Conservation (phyloP, 2,797 vertebrate species). For the Leptatherina wallacei region DNA sequence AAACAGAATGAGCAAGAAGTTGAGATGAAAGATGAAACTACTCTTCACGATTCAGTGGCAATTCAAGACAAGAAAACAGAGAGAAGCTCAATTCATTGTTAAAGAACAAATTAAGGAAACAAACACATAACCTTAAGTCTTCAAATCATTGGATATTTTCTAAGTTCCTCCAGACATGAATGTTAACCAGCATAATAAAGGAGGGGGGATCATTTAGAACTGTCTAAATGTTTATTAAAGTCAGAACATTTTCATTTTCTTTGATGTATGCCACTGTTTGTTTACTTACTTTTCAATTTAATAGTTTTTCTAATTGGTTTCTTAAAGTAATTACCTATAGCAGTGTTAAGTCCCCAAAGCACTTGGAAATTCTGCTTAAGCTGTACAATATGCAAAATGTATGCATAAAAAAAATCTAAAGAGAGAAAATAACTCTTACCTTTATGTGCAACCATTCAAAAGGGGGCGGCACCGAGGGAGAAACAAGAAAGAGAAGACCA, state of each 20-base stretch:
- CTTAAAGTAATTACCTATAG: slow-evolving; percentile 71
- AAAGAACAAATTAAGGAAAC: not conserved
- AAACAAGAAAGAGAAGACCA: slow-evolving; percentile 40
- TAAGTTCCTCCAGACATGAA: not conserved
- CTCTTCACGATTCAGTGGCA: not conserved
- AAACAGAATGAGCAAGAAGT: slow-evolving; percentile 2
- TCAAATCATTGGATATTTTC: not conserved
- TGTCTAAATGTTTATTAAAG: slow-evolving; percentile 21
- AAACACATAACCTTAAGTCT: not conserved
- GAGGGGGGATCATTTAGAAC: not conserved
- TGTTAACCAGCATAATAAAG: slow-evolving; percentile 2
- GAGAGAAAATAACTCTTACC: slow-evolving; percentile 63
- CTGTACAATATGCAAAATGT: slow-evolving; percentile 46
- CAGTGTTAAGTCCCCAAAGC: slow-evolving; percentile 57
- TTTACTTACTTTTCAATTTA: slow-evolving; percentile 66
- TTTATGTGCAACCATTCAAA: slow-evolving; percentile 59
- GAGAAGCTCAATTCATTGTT: not conserved
- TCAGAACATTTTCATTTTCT: slow-evolving; percentile 21
- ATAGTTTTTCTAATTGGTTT: slow-evolving; percentile 70
- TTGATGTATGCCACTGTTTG: slow-evolving; percentile 54
- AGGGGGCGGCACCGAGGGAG: slow-evolving; percentile 44
- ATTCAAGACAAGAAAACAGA: not conserved
- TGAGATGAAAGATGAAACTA: slow-evolving; percentile 18
- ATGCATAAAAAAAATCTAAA: slow-evolving; percentile 44
- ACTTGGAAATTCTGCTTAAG: slow-evolving; percentile 47